Base-by-base conservation (phyloP, 2,113 vertebrate species). In the Lichenostomus cassidix region DNA sequence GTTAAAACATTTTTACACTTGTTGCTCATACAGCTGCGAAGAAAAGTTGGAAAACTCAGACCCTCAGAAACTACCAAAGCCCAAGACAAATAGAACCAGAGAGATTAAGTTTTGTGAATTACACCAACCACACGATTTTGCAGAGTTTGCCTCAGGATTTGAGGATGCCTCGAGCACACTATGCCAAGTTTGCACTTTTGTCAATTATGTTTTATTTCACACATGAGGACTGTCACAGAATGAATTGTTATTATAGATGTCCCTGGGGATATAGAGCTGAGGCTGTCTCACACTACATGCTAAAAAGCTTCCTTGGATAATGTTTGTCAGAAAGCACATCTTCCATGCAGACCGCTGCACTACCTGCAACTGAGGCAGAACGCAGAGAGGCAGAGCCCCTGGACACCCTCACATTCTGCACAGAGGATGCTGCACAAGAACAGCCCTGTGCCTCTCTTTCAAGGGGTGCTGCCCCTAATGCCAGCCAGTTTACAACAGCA, bases 1-100 rank as follows among this genome's bases (percentile, higher is more conserved):
- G 13, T 39, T 70, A 39, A 65, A 92, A 79, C 9, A 15, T n/a
- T 65, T 90, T 83, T 24, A 86, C 12, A 12, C 35, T 90, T 77
- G 31, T 69, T 4, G 0, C 15, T 87, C 2, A 0, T 15, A 19
- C 11, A 17, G 13, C 31, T 73, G 21, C 0, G 0, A 82, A 37
- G 35, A 75, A 56, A 46, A 93, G 24, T 16, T 59, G 20, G 49
- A 77, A 81, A 83, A 63, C 35, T 73, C 68, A 90, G 89, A 83
- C 29, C 27, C 49, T 24, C 27, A 59, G 37, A 74, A 92, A 42
- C 75, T 88, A 62, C 25, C 42, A 53, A 80, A 90, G 11, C 55
- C 67, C 25, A 46, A 65, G 46, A 58, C 75, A 94, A 80, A 70
- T 14, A 53, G 88, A 86, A 49, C 12, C 29, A 59, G 42, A 76